Percentiles rank a stretch among this genome's conserved stretches.
Conservation (phyloP, 1,140 invertebrate species). For the Trypoxylus dichotomus region DNA sequence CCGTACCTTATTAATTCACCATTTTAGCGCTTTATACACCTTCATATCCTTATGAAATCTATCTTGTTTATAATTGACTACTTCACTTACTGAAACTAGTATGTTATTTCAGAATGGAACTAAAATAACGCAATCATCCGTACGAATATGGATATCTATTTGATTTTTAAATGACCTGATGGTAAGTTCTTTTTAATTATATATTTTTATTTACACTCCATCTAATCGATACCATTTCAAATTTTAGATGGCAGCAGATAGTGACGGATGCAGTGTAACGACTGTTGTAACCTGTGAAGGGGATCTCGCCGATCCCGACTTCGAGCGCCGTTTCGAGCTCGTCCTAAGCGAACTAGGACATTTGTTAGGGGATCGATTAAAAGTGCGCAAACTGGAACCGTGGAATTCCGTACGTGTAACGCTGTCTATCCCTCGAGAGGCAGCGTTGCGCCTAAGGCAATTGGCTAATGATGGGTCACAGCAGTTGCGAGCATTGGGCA, state of each 20-base stretch:
- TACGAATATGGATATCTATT: conserved; percentile 25
- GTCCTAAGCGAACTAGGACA: conserved; percentile 69
- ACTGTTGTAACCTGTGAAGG: conserved; percentile 81
- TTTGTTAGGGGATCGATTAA: conserved; percentile 70
- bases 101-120: conserved; percentile 29
- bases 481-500: conserved; percentile 85
- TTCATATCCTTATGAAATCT: neutral
- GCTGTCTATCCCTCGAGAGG: conserved; percentile 93
- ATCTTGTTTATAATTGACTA: conserved; percentile 26
- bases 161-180: conserved; percentile 25
- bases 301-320: conserved; percentile 74
- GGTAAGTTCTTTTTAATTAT: neutral
- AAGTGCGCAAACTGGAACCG: conserved; percentile 88
- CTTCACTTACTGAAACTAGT: conserved; percentile 22
- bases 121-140: conserved; percentile 10
- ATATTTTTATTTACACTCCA: neutral
- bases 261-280: conserved; percentile 65
- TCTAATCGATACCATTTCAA: neutral
- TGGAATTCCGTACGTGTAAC: conserved; percentile 97
- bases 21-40: neutral
- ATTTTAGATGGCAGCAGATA: conserved; percentile 72
- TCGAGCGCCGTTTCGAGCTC: conserved; percentile 67
- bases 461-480: conserved; percentile 87
- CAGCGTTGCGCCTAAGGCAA: conserved; percentile 84
- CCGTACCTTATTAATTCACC: neutral